Percentiles rank a stretch among this genome's conserved stretches.
Evolutionary conservation across 2,113 vertebrate genomes (phyloP).

Genomic region (Tragelaphus scriptus): DNA sequence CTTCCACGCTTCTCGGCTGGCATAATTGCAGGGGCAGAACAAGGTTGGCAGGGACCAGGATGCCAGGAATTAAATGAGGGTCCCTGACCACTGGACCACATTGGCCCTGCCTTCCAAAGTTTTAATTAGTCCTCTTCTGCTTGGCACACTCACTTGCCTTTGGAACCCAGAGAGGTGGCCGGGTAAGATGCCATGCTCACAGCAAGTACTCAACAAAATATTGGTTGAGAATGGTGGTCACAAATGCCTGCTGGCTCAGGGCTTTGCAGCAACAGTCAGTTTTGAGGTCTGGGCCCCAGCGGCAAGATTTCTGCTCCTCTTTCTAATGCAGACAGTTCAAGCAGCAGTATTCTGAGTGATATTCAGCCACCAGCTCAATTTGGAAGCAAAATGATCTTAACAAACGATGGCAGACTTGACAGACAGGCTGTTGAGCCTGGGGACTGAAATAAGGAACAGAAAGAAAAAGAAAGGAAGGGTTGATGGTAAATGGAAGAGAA

Average conservation of each 20-base stretch:
- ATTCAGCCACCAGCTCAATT: slow-evolving; percentile 34
- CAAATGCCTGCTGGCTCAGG: neutral
- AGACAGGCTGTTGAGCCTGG: slow-evolving; percentile 35
- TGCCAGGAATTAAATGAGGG: slow-evolving; percentile 63
- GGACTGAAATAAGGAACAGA: slow-evolving; percentile 30
- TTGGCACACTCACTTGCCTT: slow-evolving; percentile 46
- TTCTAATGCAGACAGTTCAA: slow-evolving; percentile 24
- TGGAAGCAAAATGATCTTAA: slow-evolving; percentile 61
- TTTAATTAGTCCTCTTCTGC: slow-evolving; percentile 62
- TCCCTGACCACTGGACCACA: slow-evolving; percentile 52
- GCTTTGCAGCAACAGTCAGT: slow-evolving; percentile 21
- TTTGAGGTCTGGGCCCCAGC: neutral
- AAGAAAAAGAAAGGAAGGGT: slow-evolving; percentile 1
- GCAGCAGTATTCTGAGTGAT: slow-evolving; percentile 26
- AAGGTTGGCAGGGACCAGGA: slow-evolving; percentile 31
- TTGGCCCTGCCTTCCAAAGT: slow-evolving; percentile 56
- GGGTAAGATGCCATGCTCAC: neutral
- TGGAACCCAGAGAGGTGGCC: slow-evolving; percentile 2
- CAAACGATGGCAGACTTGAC: slow-evolving; percentile 58
- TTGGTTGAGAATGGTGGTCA: neutral
- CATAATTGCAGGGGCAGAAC: slow-evolving; percentile 40
- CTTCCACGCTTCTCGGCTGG: slow-evolving; percentile 24
- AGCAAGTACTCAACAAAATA: slow-evolving; percentile 42
- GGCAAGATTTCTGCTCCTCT: slow-evolving; percentile 2
- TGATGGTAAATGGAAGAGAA: neutral